phyloP scores from a whole-genome alignment of 2,113 vertebrate species.

The Falco punctatus region DNA sequence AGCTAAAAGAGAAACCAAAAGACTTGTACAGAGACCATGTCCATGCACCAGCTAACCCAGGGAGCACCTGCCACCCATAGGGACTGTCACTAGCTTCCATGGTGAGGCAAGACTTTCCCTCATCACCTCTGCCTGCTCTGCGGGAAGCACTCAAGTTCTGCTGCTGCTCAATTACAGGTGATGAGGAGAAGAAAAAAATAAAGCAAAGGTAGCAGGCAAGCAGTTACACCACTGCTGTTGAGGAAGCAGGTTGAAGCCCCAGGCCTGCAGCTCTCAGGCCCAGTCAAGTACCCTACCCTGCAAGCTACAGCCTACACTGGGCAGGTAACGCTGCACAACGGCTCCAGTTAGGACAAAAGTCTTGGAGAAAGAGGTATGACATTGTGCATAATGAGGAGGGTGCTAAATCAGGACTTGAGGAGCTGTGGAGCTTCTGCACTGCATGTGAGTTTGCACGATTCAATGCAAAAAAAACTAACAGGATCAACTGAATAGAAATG shows the following conservation, averaged over 20 bases:
- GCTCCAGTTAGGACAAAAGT: not conserved
- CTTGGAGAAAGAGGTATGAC: not conserved
- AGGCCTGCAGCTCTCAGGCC: not conserved
- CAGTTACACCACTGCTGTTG: accelerated
- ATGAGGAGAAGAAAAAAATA: not conserved
- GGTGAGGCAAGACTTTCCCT: not conserved
- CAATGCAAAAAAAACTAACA: not conserved
- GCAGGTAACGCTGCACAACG: not conserved
- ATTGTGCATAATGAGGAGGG: accelerated
- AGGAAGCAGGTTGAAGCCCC: not conserved
- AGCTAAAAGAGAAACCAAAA: not conserved
- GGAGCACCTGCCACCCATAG: accelerated
- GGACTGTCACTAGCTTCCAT: not conserved
- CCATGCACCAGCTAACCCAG: not conserved
- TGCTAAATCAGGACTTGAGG: not conserved
- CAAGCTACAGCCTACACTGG: not conserved
- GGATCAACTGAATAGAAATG: not conserved
- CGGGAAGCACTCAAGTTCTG: not conserved
- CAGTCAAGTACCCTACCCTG: not conserved
- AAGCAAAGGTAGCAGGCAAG: not conserved
- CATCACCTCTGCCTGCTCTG: not conserved
- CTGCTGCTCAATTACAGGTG: not conserved
- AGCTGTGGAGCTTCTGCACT: not conserved
- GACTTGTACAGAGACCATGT: not conserved
- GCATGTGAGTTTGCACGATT: not conserved